Percentiles rank a stretch among this genome's conserved stretches.
Conservation (phyloP, 2,888 invertebrate genomes). For the Epistrophe eligans region DNA sequence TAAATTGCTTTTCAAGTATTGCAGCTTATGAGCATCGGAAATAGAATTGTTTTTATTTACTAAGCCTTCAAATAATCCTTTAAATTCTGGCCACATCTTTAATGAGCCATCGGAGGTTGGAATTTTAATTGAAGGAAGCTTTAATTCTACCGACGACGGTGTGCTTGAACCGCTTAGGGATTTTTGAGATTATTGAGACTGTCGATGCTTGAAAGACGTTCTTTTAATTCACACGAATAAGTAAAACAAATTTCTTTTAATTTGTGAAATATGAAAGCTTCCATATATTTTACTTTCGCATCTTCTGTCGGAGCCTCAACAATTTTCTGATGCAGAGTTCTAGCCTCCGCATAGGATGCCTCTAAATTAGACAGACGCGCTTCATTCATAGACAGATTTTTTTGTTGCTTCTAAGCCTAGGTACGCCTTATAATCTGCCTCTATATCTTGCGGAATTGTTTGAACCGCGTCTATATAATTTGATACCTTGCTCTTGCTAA, state of each 20-base stretch:
- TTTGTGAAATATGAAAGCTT: too few species aligned
- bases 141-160: slow-evolving; percentile 13
- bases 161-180: neutral
- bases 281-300: too few species aligned
- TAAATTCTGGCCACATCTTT: slow-evolving; percentile 15
- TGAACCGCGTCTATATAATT: too few species aligned
- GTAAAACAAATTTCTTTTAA: too few species aligned
- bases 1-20: slow-evolving; percentile 11
- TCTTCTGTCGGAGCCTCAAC: too few species aligned
- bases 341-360: slow-evolving; percentile 8
- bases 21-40: slow-evolving; percentile 1
- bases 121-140: slow-evolving; percentile 32
- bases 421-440: neutral
- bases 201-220: neutral
- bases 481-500: too few species aligned
- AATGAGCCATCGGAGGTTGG: slow-evolving; percentile 27
- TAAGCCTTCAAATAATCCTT: too few species aligned
- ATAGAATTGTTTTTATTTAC: too few species aligned
- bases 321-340: neutral
- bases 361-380: slow-evolving; percentile 12
- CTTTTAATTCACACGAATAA: neutral
- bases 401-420: neutral
- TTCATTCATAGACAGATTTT: slow-evolving; percentile 12
- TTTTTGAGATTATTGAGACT: neutral
- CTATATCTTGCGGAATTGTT: too few species aligned